Evolutionary conservation across 2,888 invertebrate species (phyloP), one percentile per base, ranked within the genome.

Genomic region (Drosophila maculinotata): DNA sequence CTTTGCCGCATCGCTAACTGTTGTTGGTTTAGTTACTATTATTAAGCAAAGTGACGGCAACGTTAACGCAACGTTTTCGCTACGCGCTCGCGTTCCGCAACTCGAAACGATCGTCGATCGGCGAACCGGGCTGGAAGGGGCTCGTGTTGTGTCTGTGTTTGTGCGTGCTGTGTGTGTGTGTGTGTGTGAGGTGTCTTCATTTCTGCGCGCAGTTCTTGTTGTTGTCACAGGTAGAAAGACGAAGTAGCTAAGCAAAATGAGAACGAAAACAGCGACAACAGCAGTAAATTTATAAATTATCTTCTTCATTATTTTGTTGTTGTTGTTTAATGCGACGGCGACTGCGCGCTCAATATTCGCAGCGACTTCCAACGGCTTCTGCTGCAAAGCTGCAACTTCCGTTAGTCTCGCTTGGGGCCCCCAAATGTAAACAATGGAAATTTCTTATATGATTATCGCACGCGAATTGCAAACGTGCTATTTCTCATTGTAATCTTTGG

Each of bases 41-140:
- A 89, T 89, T 90, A 89, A 87, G 76, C 75, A 85, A 83, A 89
- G 80, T 74, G 74, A 64, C 78, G 87, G 80, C 74, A 60, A 79
- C 74, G 79, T 68, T 69, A 70, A 65, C 72, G 84, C 72, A 84
- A 70, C 81, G 76, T 78, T 72, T 75, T 49, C 42, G 63, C 64
- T 67, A 47, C 71, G 76, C 79, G 76, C 59, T 63, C 56, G 75
- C 57, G 65, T 41, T 71, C 62, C 62, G 67, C 72, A 69, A 62
- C 54, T 69, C 44, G 45, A 53, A 38, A 47, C 69, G 79, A 45
- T 45, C 45, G 45, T 9, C 31, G 75, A 59, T 79, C 60, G 58
- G 30, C 31, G 38, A 38, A 47, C 10, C 45, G 53, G 54, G 79
- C 42, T 60, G 49, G 30, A 48, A 57, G 66, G 48, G 54, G 73